Percentiles rank a stretch among this genome's conserved stretches.
These are phyloP conservation scores for Stratiomys singularior DNA, from an alignment of 2,888 invertebrate species.

Conservation along the genomic window DNA sequence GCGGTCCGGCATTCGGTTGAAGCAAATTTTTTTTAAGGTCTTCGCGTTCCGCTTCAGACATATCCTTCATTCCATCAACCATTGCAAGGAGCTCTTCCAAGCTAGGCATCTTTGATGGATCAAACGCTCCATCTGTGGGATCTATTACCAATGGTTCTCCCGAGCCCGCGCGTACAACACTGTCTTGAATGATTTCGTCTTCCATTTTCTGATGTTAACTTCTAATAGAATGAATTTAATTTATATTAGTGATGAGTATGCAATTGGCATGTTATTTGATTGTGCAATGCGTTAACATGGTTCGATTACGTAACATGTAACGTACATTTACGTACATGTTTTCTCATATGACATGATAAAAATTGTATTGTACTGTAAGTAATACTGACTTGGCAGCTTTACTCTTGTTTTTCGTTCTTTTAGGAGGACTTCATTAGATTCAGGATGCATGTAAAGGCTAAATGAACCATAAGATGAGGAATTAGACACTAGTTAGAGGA, in stretches of 20 bases:
- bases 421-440: no score
- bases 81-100: slow-evolving; percentile 70
- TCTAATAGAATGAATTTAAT: neutral
- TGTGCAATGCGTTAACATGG: slow-evolving; percentile 4
- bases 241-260: neutral
- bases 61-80: slow-evolving; percentile 69
- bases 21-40: slow-evolving; percentile 68
- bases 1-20: slow-evolving; percentile 55
- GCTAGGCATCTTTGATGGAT: slow-evolving; percentile 65
- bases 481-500: no score
- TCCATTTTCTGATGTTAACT: slow-evolving; percentile 10
- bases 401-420: no score
- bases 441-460: no score
- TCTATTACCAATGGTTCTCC: neutral
- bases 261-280: neutral
- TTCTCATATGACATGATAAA: no score
- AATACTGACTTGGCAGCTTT: no score
- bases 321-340: no score
- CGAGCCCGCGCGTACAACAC: neutral
- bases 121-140: slow-evolving; percentile 7
- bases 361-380: no score
- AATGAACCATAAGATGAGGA: no score
- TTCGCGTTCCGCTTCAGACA: slow-evolving; percentile 73
- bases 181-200: slow-evolving; percentile 24
- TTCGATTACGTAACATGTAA: no score